A percentile compares a stretch with the other conserved stretches of the same genome.
Conservation (phyloP, 92 coral and sea anemone genomes). For the Actinostola sp. region DNA sequence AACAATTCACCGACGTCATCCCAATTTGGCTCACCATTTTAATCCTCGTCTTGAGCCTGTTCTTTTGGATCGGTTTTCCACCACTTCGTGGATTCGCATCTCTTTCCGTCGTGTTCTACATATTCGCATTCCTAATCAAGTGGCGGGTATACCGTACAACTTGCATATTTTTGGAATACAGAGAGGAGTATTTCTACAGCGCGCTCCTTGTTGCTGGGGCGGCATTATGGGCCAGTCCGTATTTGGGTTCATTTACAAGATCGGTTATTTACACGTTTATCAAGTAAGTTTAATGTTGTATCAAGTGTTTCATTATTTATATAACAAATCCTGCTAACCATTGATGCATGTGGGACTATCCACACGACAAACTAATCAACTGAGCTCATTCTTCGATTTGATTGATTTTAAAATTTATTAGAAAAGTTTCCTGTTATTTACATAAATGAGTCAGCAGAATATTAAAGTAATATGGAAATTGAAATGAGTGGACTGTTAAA, state of each 20-base stretch:
- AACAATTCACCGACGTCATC: conserved; percentile 61
- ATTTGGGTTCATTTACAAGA: conserved; percentile 69
- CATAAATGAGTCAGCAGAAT: too few relatives aligned
- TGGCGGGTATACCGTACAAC: conserved; percentile 77
- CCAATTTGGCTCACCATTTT: conserved; percentile 67
- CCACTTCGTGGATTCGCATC: conserved; percentile 74
- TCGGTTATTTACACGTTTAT: conserved; percentile 69
- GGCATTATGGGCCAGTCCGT: conserved; percentile 79
- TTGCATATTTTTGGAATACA: conserved; percentile 30
- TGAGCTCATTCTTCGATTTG: too few relatives aligned
- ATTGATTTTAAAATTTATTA: too few relatives aligned
- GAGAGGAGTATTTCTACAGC: conserved; percentile 42
- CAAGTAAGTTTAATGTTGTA: too few relatives aligned
- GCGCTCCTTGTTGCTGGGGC: conserved; percentile 67
- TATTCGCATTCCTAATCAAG: conserved; percentile 72
- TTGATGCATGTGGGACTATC: too few relatives aligned
- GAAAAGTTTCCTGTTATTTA: too few relatives aligned
- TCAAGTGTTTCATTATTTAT: too few relatives aligned
- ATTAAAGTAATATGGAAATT: too few relatives aligned
- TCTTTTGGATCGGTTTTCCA: conserved; percentile 89
- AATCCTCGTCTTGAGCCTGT: conserved; percentile 57
- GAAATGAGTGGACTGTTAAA: too few relatives aligned
- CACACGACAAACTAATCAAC: too few relatives aligned
- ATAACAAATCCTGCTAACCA: background rate
- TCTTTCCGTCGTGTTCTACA: conserved; percentile 60